A percentile compares a stretch with the other conserved stretches of the same genome.
Conservation (phyloP, 2,888 invertebrate genomes). For the Rhodophaea formosa region DNA sequence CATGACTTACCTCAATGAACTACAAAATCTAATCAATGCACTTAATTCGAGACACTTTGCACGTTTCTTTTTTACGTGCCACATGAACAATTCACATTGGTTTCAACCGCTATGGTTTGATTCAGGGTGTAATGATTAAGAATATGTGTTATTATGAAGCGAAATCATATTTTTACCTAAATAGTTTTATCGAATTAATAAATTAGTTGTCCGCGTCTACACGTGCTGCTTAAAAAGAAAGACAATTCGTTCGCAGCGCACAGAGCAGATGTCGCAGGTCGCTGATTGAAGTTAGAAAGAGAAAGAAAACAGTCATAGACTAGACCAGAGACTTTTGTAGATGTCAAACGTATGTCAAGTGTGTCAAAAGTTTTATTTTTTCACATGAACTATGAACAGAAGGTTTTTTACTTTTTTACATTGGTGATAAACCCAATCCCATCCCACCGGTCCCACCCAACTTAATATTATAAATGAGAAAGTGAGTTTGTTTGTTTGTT, state of each 20-base stretch:
- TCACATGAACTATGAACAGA: too few species aligned
- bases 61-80: conserved; percentile 10
- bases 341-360: too few species aligned
- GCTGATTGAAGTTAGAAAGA: conserved; percentile 27
- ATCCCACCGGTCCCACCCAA: too few species aligned
- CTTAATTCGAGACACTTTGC: conserved; percentile 7
- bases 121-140: neutral
- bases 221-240: conserved; percentile 75
- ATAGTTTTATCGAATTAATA: conserved; percentile 50
- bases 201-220: conserved; percentile 71
- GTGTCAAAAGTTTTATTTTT: too few species aligned
- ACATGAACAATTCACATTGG: conserved; percentile 16
- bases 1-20: conserved; percentile 2
- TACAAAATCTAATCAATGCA: conserved; percentile 14
- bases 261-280: conserved; percentile 21
- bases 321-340: too few species aligned
- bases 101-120: neutral
- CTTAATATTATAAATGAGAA: too few species aligned
- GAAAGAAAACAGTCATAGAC: conserved; percentile 29
- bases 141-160: neutral
- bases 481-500: too few species aligned
- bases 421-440: too few species aligned
- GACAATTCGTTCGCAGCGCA: conserved; percentile 41
- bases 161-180: conserved; percentile 45
- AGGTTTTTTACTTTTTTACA: too few species aligned